A percentile compares a stretch with the other conserved stretches of the same genome.
These are phyloP conservation scores for Erannis defoliaria DNA, from an alignment of 2,888 invertebrate genomes.

Conservation along the genomic window DNA sequence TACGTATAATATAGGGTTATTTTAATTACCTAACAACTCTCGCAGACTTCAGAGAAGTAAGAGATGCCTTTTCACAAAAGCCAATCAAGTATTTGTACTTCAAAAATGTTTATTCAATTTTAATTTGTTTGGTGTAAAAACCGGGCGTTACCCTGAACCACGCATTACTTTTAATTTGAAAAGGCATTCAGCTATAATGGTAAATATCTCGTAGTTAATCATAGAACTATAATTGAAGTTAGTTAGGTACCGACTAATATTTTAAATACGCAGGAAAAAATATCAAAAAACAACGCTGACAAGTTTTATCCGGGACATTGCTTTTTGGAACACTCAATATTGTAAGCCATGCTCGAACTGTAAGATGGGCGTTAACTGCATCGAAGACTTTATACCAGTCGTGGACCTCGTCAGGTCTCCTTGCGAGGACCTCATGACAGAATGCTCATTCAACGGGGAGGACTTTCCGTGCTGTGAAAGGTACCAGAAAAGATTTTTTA, in stretches of 20 bases:
- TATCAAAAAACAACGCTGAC: conserved; percentile 50
- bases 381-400: conserved; percentile 56
- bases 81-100: too few relatives aligned
- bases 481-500: conserved; percentile 43
- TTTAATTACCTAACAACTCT: too few relatives aligned
- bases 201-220: too few relatives aligned
- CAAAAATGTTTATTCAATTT: too few relatives aligned
- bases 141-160: too few relatives aligned
- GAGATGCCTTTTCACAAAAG: too few relatives aligned
- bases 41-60: too few relatives aligned
- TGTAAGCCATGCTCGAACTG: conserved; percentile 69
- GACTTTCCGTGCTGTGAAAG: conserved; percentile 73
- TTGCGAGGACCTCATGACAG: conserved; percentile 66
- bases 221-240: too few relatives aligned
- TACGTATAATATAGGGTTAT: too few relatives aligned
- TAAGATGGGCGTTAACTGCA: conserved; percentile 62
- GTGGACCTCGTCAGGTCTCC: conserved; percentile 60
- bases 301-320: conserved; percentile 67
- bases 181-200: too few relatives aligned
- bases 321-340: conserved; percentile 67
- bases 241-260: neutral
- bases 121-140: too few relatives aligned
- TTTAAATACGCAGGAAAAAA: conserved; percentile 4
- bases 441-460: conserved; percentile 72
- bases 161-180: too few relatives aligned